Base-by-base conservation (phyloP, 2,888 invertebrate species). In the Drosophila nr. medialis region DNA sequence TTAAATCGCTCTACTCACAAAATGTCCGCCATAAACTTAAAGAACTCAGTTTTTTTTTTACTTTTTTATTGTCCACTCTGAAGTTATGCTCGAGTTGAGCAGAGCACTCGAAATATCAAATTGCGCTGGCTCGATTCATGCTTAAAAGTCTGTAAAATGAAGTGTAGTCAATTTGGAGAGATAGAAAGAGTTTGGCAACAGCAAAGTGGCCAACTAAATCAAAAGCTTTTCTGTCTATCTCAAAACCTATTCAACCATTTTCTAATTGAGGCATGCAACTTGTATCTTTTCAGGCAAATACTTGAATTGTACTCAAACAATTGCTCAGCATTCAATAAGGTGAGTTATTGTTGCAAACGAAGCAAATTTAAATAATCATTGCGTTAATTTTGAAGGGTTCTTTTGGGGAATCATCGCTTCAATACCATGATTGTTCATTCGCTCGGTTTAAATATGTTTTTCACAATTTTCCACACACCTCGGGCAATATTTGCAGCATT, bases 1-100 rank as follows among this genome's bases (percentile, higher is more conserved):
- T 69, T 59, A 59, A 54, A 72, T 72, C 58, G 34, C n/a, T n/a
- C n/a, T n/a, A 63, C 24, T 63, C 68, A 56, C 56, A 62, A 66
- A 60, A 70, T 55, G 50, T 55, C 69, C 27, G 60, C 29, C 30
- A 60, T 70, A 21, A 55, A 55, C 29, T 15, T 32, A 18, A 40
- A 30, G n/a, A 30, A 29, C 10, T 21, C 21, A 6, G n/a, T 10
- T n/a, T 2, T n/a, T 34, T n/a, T n/a, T 40, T n/a, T 1, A 4
- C 0, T 21, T 15, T 56, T 40, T 30, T 18, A 21, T 56, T 5
- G 21, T 30, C 30, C 6, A 15, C 2, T 40, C 15, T 30, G 10
- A 2, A 55, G 8, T 29, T 38, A n/a, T 29, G 21, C 21, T 21
- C 40, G 15, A 42, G 30, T 56, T 42, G 15, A 21, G 2, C 4